phyloP scores from a whole-genome alignment of 2,888 invertebrate genomes.

The Drosophila borealis region DNA sequence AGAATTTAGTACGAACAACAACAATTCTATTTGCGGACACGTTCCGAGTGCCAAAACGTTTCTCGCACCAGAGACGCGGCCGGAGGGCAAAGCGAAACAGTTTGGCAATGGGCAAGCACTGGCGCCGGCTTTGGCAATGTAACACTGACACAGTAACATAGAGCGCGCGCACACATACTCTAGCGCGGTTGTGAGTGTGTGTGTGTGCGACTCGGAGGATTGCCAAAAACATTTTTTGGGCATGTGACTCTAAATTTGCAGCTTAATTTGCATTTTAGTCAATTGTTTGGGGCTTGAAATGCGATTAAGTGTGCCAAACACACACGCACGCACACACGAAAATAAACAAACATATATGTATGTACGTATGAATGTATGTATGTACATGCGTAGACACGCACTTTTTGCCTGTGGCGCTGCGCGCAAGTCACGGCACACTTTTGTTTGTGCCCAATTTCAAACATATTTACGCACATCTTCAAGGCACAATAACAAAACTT shows the following conservation, averaged over 20 bases:
- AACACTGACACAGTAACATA: conserved; percentile 74
- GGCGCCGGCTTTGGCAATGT: conserved; percentile 74
- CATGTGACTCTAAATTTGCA: conserved; percentile 28
- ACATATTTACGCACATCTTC: conserved; percentile 5
- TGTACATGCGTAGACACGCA: conserved; percentile 17
- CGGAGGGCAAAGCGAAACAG: conserved; percentile 23
- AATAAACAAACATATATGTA: background rate
- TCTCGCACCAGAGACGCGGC: conserved; percentile 39
- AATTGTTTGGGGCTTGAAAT: conserved; percentile 47
- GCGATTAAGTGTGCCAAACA: conserved; percentile 41
- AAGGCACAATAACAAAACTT: background rate
- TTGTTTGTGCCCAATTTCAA: conserved; percentile 9
- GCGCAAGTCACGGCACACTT: conserved; percentile 47
- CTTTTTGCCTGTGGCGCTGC: conserved; percentile 18
- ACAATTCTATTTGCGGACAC: conserved; percentile 55
- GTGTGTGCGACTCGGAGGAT: conserved; percentile 5
- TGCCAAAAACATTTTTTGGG: conserved; percentile 39
- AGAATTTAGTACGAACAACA: conserved; percentile 30
- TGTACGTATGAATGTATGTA: background rate
- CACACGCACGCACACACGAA: background rate
- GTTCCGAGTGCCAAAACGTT: conserved; percentile 71
- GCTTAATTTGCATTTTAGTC: conserved; percentile 54
- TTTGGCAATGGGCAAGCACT: conserved; percentile 55
- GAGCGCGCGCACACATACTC: conserved; percentile 5
- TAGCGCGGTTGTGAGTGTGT: conserved; percentile 5